phyloP scores from a whole-genome alignment of 2,113 vertebrate species.

The Procapra przewalskii region DNA sequence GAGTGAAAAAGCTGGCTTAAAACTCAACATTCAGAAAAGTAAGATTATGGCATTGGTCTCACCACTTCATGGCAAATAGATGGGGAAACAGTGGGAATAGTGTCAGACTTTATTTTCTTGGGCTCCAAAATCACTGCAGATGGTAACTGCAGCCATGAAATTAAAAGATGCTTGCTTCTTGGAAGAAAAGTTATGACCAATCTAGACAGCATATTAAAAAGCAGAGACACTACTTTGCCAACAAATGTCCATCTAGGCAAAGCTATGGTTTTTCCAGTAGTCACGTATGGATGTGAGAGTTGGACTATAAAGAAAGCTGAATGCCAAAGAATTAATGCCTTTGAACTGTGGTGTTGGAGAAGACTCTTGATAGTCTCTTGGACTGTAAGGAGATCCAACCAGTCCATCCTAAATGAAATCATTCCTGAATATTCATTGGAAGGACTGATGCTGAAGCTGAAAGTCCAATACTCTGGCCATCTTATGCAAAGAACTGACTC shows the following conservation, averaged over 20 bases:
- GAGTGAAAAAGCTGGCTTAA: neutral
- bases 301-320: neutral
- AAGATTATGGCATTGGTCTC: neutral
- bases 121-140: neutral
- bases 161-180: neutral
- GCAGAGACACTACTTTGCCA: neutral
- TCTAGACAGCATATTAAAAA: neutral
- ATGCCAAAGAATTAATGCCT: neutral
- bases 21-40: neutral
- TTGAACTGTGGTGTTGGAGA: neutral
- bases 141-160: neutral
- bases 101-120: neutral
- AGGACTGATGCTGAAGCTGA: neutral
- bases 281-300: neutral
- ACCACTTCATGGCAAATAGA: neutral
- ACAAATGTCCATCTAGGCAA: neutral
- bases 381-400: neutral
- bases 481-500: neutral
- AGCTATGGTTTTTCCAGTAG: neutral
- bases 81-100: neutral
- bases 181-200: neutral
- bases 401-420: neutral
- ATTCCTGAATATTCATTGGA: neutral
- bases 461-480: neutral
- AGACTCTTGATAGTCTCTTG: neutral